These are phyloP conservation scores for Toxonevra muliebris DNA, from an alignment of 2,888 invertebrate species.

Conservation along the genomic window DNA sequence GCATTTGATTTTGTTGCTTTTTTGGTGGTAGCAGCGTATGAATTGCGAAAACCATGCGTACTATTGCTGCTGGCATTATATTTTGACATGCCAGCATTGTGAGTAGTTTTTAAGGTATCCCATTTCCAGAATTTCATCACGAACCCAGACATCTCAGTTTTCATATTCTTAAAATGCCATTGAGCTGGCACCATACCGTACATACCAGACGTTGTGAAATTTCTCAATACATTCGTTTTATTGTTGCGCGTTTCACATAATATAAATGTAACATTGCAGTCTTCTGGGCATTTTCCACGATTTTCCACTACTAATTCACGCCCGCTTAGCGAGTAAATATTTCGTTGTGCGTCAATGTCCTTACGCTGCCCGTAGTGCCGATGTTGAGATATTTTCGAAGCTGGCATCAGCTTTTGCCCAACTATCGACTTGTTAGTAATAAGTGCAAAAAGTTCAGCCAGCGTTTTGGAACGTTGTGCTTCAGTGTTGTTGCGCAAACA, in stretches of 20 bases:
- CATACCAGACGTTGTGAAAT: constrained; percentile 72
- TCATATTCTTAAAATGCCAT: constrained; percentile 67
- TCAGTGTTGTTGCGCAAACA: constrained; percentile 71
- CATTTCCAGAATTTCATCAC: constrained; percentile 87
- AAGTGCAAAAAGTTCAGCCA: constrained; percentile 65
- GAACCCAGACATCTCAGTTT: constrained; percentile 75
- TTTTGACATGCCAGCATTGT: constrained; percentile 25
- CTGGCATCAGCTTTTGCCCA: constrained; percentile 55
- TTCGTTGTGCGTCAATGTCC: constrained; percentile 69
- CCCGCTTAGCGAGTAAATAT: constrained; percentile 70
- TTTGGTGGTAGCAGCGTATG: constrained; percentile 26
- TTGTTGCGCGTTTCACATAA: constrained; percentile 69
- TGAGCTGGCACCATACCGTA: constrained; percentile 79
- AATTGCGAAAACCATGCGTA: constrained; percentile 26
- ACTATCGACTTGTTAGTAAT: constrained; percentile 63
- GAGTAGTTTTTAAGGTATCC: constrained; percentile 61
- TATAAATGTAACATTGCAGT: constrained; percentile 72
- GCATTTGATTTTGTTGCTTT: constrained; percentile 45
- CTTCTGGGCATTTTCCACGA: constrained; percentile 75
- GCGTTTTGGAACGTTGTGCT: constrained; percentile 65
- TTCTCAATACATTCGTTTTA: constrained; percentile 69
- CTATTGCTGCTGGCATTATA: constrained; percentile 16
- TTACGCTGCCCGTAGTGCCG: constrained; percentile 69
- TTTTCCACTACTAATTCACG: constrained; percentile 77
- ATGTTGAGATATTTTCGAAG: constrained; percentile 66